These are phyloP conservation scores for Ctenochaetus hawaiiensis DNA, from an alignment of 2,797 vertebrate species.

Conservation along the genomic window DNA sequence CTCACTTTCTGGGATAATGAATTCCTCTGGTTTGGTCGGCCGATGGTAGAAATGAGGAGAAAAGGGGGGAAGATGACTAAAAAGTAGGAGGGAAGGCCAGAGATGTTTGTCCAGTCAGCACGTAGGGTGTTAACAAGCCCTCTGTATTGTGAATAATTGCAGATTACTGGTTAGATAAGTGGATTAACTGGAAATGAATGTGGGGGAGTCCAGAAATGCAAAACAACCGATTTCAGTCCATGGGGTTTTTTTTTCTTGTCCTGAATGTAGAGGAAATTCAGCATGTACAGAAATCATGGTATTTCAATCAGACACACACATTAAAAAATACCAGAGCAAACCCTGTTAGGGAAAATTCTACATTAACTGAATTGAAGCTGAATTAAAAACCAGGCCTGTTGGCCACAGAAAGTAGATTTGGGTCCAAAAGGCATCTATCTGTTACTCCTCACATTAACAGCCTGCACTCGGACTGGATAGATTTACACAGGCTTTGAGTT, in stretches of 20 bases:
- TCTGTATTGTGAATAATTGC: constrained; percentile 65
- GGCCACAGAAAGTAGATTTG: constrained; percentile 36
- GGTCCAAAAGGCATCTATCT: constrained; percentile 53
- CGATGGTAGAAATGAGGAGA: constrained; percentile 58
- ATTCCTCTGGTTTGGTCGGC: constrained; percentile 71
- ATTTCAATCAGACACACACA: constrained; percentile 49
- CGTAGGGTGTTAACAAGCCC: constrained; percentile 51
- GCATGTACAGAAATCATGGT: constrained; percentile 25
- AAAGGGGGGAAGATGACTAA: constrained; percentile 48
- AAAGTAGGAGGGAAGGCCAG: constrained; percentile 39
- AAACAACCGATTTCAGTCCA: constrained; percentile 41
- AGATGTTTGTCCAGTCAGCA: constrained; percentile 66
- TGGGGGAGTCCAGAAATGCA: constrained; percentile 39
- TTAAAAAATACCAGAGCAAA: constrained; percentile 51
- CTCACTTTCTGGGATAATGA: constrained; percentile 65
- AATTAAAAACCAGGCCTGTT: constrained; percentile 50
- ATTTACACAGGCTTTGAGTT: constrained; percentile 49
- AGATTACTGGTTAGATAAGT: constrained; percentile 73
- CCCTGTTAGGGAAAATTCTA: constrained; percentile 21
- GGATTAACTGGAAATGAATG: constrained; percentile 66
- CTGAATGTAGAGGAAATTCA: constrained; percentile 7
- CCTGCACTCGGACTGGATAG: constrained; percentile 39
- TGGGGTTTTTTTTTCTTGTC: constrained; percentile 31
- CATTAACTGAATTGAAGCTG: constrained; percentile 25
- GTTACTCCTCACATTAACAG: constrained; percentile 51